Conservation (phyloP, 2,888 invertebrate species). For the Aproaerema taeniolella region DNA sequence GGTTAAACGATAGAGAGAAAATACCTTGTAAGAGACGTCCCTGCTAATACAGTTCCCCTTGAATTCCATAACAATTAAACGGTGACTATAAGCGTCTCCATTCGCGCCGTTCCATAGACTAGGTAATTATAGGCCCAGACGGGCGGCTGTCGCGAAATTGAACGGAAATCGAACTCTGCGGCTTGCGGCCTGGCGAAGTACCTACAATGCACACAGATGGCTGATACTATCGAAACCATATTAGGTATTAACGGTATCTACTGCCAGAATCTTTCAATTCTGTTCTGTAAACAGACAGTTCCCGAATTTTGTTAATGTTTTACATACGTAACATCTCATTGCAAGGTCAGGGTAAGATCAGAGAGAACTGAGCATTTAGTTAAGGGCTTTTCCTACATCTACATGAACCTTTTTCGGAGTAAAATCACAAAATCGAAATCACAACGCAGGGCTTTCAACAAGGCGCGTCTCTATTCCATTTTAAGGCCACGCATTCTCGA, state of each 20-base stretch:
- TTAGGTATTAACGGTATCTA: slow-evolving; percentile 8
- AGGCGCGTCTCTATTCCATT: slow-evolving; percentile 4
- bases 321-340: no score
- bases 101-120: background rate
- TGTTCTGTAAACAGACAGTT: slow-evolving; percentile 1
- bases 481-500: slow-evolving; percentile 6
- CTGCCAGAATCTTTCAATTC: slow-evolving; percentile 2
- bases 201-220: background rate
- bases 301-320: no score
- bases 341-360: no score
- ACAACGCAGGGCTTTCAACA: slow-evolving; percentile 5
- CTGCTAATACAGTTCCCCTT: background rate
- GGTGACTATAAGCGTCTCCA: background rate
- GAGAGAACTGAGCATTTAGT: no score
- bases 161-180: slow-evolving; percentile 69
- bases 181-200: slow-evolving; percentile 39
- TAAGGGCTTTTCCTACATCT: no score
- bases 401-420: no score
- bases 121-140: slow-evolving; percentile 15
- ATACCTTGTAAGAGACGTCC: no score
- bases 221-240: slow-evolving; percentile 4
- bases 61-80: background rate
- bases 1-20: no score
- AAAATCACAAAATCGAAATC: no score
- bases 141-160: slow-evolving; percentile 50